A percentile compares a stretch with the other conserved stretches of the same genome.
Conservation (phyloP, 1,140 invertebrate genomes). For the Bombus impatiens region DNA sequence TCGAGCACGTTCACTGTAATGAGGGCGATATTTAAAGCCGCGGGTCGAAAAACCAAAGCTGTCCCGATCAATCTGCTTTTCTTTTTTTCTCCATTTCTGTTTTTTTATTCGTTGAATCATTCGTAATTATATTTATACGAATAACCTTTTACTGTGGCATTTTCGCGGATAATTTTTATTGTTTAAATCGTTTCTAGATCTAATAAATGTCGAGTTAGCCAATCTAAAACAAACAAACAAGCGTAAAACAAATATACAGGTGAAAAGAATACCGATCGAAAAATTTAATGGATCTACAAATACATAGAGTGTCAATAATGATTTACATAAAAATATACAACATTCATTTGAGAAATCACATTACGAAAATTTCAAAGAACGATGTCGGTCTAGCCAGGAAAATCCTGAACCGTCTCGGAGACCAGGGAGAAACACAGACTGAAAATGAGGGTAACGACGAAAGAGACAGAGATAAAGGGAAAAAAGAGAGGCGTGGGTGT, state of each 20-base stretch:
- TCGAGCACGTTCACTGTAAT: background rate
- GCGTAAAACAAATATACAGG: too few relatives aligned
- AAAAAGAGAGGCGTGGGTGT: constrained; percentile 15
- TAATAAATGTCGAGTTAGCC: too few relatives aligned
- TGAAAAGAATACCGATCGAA: background rate
- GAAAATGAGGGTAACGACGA: background rate
- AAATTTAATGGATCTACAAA: background rate
- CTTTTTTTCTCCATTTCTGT: background rate
- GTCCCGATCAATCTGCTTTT: background rate
- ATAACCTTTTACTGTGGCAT: too few relatives aligned
- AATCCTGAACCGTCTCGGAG: background rate
- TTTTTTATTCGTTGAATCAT: background rate
- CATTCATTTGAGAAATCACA: background rate
- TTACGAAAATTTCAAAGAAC: background rate
- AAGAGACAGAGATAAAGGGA: background rate
- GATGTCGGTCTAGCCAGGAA: background rate
- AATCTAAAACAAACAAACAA: too few relatives aligned
- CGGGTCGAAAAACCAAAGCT: background rate
- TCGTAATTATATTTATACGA: too few relatives aligned
- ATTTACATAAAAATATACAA: background rate
- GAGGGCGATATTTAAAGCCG: constrained; percentile 29
- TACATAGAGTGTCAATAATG: background rate
- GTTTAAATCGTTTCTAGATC: too few relatives aligned
- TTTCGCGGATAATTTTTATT: too few relatives aligned
- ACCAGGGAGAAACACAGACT: background rate